phyloP scores from a whole-genome alignment of 2,797 vertebrate genomes.

The Myoxocephalus aenaeus region DNA sequence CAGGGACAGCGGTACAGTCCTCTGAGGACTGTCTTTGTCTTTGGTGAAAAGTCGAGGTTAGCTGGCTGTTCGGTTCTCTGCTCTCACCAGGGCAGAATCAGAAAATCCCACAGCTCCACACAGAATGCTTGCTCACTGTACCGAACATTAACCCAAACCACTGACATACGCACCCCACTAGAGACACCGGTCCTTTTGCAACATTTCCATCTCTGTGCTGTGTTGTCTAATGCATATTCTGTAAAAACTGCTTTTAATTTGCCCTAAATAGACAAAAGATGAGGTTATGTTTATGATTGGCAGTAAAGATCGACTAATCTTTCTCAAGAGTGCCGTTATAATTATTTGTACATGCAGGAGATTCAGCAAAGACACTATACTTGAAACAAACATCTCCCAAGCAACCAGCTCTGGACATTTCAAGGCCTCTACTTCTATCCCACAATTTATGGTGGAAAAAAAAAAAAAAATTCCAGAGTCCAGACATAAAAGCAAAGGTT shows the following conservation, averaged over 20 bases:
- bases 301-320: constrained; percentile 40
- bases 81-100: constrained; percentile 52
- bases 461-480: constrained; percentile 15
- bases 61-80: constrained; percentile 42
- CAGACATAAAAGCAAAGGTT: constrained; percentile 14
- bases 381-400: constrained; percentile 52
- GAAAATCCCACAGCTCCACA: constrained; percentile 53
- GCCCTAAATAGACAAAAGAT: constrained; percentile 26
- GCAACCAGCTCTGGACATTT: constrained; percentile 34
- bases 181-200: constrained; percentile 8
- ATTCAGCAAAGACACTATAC: constrained; percentile 55
- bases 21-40: constrained; percentile 55
- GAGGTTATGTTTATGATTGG: constrained; percentile 20
- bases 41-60: constrained; percentile 48
- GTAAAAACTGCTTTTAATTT: constrained; percentile 36
- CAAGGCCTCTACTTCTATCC: constrained; percentile 20
- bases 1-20: constrained; percentile 55
- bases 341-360: constrained; percentile 50
- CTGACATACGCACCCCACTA: constrained; percentile 10
- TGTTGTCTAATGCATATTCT: constrained; percentile 24
- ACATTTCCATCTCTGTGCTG: constrained; percentile 14
- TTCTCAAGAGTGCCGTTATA: constrained; percentile 29
- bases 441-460: constrained; percentile 21
- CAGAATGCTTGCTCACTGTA: constrained; percentile 43
- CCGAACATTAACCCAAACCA: constrained; percentile 42